Base-by-base conservation (phyloP, 1,140 invertebrate genomes). In the Pseudomyrmex sp. region DNA sequence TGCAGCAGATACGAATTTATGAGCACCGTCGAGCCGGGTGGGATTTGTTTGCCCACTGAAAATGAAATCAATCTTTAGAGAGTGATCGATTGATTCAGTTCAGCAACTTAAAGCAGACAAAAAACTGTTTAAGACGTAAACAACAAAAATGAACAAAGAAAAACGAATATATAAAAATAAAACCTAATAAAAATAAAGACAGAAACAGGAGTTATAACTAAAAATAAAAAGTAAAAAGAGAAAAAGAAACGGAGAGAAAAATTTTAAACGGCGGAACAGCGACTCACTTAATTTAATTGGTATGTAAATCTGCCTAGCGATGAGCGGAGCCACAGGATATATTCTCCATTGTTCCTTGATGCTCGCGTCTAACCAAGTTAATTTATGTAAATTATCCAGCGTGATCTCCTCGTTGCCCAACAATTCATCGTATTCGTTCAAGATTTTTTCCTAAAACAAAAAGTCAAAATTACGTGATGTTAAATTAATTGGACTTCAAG, bases 281-380 rank as follows among this genome's bases (percentile, higher is more conserved):
- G 5, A 89, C 89, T 91, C 86, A 92, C 92, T 85, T 77, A 94
- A 84, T 35, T 85, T 88, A 8, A 93, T 91, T 1, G 92, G 91
- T 9, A 93, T 93, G 35, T 91, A 93, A 10, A 95, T 91, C 70
- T 93, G 92, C 62, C 96, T 89, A 0, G 92, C 95, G 73, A 96
- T 94, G n/a, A 95, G 89, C 3, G 96, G 95, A 2, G 95, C 95
- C 0, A 95, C 95, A 7, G 96, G 95, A 87, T 93, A 96, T 0
- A 95, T 15, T 20, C 95, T 90, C 85, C 93, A 92, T 1, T 92
- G 84, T 83, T 95, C 94, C 77, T 94, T 96, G 46, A 96, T 90
- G 18, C 94, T 95, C 12, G 93, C 94, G 54, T 96, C 96, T n/a
- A 95, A 83, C 91, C 95, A 96, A 9, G 92, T 92, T 72, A 96